Percentiles rank a stretch among this genome's conserved stretches.
Conservation (phyloP, 2,113 vertebrate genomes). For the Corvus hawaiiensis region DNA sequence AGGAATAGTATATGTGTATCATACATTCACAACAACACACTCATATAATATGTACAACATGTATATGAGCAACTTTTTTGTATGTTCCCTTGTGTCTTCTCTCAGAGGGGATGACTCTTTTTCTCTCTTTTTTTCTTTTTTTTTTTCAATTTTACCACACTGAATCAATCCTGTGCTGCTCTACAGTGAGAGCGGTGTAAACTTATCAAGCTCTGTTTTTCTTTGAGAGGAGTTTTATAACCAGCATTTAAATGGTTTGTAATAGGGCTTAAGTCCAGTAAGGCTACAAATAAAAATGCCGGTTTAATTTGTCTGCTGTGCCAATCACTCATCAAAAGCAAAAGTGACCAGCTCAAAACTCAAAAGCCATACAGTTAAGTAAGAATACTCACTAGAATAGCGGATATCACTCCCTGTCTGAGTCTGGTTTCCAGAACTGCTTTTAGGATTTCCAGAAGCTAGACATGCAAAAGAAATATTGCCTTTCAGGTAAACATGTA, state of each 20-base stretch:
- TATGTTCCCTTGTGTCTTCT: neutral
- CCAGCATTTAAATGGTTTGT: neutral
- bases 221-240: neutral
- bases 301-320: neutral
- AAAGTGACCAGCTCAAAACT: neutral
- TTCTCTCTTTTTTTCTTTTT: neutral
- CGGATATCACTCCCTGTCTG: neutral
- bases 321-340: neutral
- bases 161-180: neutral
- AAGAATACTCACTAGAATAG: constrained; percentile 70
- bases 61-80: neutral
- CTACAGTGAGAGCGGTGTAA: neutral
- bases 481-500: neutral
- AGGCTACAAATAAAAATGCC: neutral
- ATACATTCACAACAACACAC: neutral
- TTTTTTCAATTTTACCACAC: neutral
- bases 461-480: neutral
- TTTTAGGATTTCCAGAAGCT: neutral
- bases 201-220: neutral
- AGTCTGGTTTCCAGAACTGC: neutral
- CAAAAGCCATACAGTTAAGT: neutral
- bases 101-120: neutral
- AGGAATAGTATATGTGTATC: neutral
- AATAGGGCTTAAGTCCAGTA: neutral
- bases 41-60: neutral